phyloP scores from a whole-genome alignment of 2,113 vertebrate genomes.

The Camelus bactrianus region DNA sequence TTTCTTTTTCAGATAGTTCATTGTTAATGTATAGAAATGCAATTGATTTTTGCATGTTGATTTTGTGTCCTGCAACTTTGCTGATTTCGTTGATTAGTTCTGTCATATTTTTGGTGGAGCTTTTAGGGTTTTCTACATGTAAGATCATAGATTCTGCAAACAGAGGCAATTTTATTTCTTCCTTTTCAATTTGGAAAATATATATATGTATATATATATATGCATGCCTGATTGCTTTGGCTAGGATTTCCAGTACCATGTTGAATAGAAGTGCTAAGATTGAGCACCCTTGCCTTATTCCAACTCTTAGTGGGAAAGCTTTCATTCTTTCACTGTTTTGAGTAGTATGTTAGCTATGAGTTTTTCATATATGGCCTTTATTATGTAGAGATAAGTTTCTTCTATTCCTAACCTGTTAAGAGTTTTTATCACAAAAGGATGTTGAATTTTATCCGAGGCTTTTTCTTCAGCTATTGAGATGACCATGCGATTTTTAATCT shows the following conservation, averaged over 20 bases:
- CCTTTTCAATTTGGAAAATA: not conserved
- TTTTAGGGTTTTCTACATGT: not conserved
- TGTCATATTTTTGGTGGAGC: not conserved
- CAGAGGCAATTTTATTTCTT: not conserved
- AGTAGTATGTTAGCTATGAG: not conserved
- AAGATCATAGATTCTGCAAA: not conserved
- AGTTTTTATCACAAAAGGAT: not conserved
- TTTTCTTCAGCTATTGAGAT: not conserved
- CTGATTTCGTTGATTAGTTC: not conserved
- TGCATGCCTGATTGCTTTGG: not conserved
- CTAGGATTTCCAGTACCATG: not conserved
- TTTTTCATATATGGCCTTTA: not conserved
- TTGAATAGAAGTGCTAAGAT: not conserved
- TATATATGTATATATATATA: too few species aligned
- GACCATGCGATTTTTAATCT: not conserved
- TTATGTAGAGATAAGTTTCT: not conserved
- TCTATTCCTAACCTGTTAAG: not conserved
- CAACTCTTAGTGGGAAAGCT: not conserved
- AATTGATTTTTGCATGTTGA: not conserved
- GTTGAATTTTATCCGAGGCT: not conserved
- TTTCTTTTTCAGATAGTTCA: not conserved
- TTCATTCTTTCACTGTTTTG: not conserved
- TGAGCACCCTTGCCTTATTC: not conserved
- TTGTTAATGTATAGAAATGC: not conserved
- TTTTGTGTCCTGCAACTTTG: not conserved